Conservation (phyloP, 1,140 invertebrate genomes). For the Drosophila pectinifera region DNA sequence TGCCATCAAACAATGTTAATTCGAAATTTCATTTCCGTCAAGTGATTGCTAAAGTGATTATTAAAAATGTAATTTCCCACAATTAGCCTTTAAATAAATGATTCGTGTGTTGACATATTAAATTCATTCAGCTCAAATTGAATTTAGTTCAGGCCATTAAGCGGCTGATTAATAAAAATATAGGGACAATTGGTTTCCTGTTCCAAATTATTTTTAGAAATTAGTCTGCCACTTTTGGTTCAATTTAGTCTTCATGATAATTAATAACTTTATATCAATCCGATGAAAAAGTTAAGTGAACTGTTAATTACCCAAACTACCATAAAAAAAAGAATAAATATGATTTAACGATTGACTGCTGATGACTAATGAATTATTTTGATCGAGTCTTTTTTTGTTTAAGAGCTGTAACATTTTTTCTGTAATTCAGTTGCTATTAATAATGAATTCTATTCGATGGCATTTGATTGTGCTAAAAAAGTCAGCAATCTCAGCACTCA, state of each 20-base stretch:
- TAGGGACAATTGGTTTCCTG: background rate
- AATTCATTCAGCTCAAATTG: background rate
- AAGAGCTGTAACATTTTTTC: background rate
- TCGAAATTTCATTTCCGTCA: conserved; percentile 9
- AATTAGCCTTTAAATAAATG: conserved; percentile 14
- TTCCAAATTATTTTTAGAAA: background rate
- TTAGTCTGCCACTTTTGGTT: background rate
- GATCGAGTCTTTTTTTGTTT: background rate
- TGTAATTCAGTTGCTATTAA: background rate
- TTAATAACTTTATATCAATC: background rate
- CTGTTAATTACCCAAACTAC: background rate
- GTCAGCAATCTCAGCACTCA: conserved; percentile 16
- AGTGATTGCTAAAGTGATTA: conserved; percentile 18
- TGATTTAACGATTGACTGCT: background rate
- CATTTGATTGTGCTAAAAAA: conserved; percentile 2
- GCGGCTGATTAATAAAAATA: background rate
- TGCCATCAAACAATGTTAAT: conserved; percentile 13
- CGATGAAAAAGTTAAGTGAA: no score
- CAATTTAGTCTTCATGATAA: background rate
- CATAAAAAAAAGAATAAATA: background rate
- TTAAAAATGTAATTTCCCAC: conserved; percentile 9
- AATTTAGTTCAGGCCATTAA: background rate
- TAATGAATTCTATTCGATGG: conserved; percentile 9
- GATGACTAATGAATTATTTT: background rate
- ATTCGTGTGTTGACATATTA: background rate